phyloP scores from a whole-genome alignment of 2,888 invertebrate genomes.

The Maniola hyperantus region DNA sequence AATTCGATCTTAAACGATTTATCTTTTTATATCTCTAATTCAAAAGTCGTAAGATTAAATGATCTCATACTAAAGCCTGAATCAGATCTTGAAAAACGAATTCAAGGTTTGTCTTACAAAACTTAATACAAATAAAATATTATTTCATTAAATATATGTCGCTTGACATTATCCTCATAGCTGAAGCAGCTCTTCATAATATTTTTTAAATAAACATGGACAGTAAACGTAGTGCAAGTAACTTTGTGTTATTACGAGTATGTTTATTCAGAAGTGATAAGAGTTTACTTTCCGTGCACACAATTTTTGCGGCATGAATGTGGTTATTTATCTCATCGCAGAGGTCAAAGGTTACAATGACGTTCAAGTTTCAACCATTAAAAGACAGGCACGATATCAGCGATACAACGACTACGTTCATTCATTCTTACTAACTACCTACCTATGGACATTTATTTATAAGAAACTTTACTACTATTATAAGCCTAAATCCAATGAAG shows the following conservation, averaged over 20 bases:
- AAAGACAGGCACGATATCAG: background rate
- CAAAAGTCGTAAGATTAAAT: background rate
- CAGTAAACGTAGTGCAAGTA: background rate
- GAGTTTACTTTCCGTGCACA: background rate
- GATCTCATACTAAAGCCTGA: background rate
- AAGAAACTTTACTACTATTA: background rate
- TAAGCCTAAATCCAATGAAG: too few relatives aligned
- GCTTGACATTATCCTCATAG: constrained; percentile 11
- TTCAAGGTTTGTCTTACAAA: too few relatives aligned
- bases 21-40: background rate
- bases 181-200: constrained; percentile 1
- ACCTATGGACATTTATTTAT: background rate
- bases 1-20: background rate
- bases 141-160: background rate
- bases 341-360: constrained; percentile 18
- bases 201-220: constrained; percentile 13
- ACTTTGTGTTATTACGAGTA: background rate
- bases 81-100: background rate
- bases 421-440: background rate
- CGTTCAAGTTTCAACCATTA: constrained; percentile 3
- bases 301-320: constrained; percentile 5
- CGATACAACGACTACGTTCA: background rate
- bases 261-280: constrained; percentile 5
- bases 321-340: constrained; percentile 17
- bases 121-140: background rate